Conservation (phyloP, 2,888 invertebrate genomes). For the Diplazon laetatorius region DNA sequence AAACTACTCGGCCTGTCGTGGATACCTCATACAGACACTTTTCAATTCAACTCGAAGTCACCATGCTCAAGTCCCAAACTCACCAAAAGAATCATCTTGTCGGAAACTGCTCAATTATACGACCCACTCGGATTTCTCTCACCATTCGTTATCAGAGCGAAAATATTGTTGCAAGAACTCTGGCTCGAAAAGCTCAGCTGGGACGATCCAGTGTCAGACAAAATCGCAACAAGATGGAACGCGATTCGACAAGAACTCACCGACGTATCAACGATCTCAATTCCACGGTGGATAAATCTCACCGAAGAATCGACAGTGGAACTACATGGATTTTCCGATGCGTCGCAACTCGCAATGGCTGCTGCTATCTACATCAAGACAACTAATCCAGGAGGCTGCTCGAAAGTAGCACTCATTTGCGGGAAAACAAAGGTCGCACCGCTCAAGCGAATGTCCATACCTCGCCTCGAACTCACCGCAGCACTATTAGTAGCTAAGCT, state of each 20-base stretch:
- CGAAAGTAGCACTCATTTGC: conserved; percentile 36
- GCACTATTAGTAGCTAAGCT: conserved; percentile 32
- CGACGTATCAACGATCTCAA: conserved; percentile 12
- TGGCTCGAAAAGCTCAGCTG: conserved; percentile 59
- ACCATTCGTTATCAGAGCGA: conserved; percentile 58
- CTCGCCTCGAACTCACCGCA: conserved; percentile 43
- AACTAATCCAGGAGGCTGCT: neutral
- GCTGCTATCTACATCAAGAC: conserved; percentile 45
- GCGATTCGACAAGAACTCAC: conserved; percentile 36
- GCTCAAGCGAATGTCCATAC: conserved; percentile 47
- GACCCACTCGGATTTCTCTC: conserved; percentile 61
- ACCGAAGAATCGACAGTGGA: conserved; percentile 7
- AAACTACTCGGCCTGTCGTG: conserved; percentile 59
- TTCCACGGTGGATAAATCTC: conserved; percentile 56
- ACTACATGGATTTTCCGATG: conserved; percentile 59
- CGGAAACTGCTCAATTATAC: conserved; percentile 55
- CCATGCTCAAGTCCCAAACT: neutral
- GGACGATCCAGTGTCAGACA: conserved; percentile 48
- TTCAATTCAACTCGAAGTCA: conserved; percentile 28
- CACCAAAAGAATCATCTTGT: conserved; percentile 55
- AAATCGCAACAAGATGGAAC: conserved; percentile 19
- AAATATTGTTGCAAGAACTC: conserved; percentile 57
- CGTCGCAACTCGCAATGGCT: conserved; percentile 55
- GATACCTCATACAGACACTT: conserved; percentile 39
- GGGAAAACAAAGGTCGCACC: conserved; percentile 45